Evolutionary conservation across 2,888 invertebrate species (phyloP).

Genomic region (Oscheius sp.): DNA sequence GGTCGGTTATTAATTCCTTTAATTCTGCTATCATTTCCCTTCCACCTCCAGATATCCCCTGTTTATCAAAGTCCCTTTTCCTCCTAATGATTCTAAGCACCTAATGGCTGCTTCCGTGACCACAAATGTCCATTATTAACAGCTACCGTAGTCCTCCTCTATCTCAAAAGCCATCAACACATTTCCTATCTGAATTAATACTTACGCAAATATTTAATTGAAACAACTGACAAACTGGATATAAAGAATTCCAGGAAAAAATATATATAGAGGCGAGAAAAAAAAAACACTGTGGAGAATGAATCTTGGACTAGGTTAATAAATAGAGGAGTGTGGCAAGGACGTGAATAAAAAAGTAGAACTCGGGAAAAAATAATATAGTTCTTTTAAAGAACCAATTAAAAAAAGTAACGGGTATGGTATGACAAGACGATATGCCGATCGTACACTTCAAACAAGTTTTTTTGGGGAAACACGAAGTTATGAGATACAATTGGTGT

Average conservation of each 20-base stretch:
- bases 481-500: slow-evolving; percentile 30
- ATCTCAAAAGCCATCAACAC: not conserved
- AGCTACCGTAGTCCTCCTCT: slow-evolving; percentile 14
- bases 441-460: slow-evolving; percentile 41
- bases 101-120: slow-evolving; percentile 24
- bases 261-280: slow-evolving; percentile 18
- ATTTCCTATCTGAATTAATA: not conserved
- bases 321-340: slow-evolving; percentile 13
- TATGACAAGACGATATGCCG: slow-evolving; percentile 33
- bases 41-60: not conserved
- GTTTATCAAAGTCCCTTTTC: not conserved
- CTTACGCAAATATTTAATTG: slow-evolving; percentile 2
- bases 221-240: not conserved
- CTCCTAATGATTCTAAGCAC: not conserved
- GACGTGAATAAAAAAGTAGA: not conserved
- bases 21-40: not conserved
- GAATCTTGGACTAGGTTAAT: not conserved
- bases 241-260: slow-evolving; percentile 8
- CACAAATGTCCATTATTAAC: slow-evolving; percentile 26
- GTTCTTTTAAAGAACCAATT: not conserved
- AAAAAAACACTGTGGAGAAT: slow-evolving; percentile 9
- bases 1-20: no score
- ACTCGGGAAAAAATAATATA: no score
- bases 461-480: slow-evolving; percentile 44
- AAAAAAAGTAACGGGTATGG: slow-evolving; percentile 19